phyloP scores from a whole-genome alignment of 2,113 vertebrate genomes.

The Zosterops lateralis region DNA sequence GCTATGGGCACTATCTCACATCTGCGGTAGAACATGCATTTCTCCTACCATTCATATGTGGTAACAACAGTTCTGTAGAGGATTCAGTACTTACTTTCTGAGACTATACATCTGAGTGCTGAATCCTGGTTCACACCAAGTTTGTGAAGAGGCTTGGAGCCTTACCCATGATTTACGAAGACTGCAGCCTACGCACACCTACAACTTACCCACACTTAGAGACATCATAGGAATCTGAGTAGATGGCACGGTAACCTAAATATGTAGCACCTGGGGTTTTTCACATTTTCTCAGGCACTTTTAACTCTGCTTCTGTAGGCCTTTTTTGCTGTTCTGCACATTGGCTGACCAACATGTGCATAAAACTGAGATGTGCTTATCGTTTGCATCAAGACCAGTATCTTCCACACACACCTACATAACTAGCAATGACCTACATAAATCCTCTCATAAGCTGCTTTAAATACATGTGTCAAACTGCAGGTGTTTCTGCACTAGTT shows the following conservation, averaged over 20 bases:
- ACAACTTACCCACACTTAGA: constrained; percentile 65
- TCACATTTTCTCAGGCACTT: constrained; percentile 56
- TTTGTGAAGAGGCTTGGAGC: constrained; percentile 56
- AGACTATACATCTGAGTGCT: constrained; percentile 54
- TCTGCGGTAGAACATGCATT: constrained; percentile 64
- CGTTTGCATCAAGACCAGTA: constrained; percentile 5
- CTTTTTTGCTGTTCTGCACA: neutral
- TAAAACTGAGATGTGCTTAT: neutral
- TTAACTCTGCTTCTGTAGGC: constrained; percentile 46
- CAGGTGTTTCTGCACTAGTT: constrained; percentile 60
- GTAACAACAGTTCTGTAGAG: constrained; percentile 60
- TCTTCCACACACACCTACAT: neutral
- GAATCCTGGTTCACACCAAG: constrained; percentile 64
- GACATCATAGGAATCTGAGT: constrained; percentile 74
- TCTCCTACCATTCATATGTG: constrained; percentile 64
- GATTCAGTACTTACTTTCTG: constrained; percentile 42
- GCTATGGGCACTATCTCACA: constrained; percentile 71
- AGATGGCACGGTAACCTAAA: constrained; percentile 69
- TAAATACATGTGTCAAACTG: constrained; percentile 6
- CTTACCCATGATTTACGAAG: constrained; percentile 60
- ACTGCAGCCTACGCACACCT: constrained; percentile 71
- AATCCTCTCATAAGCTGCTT: constrained; percentile 18
- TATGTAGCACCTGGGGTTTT: constrained; percentile 67
- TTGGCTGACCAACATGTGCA: constrained; percentile 41
- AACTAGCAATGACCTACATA: constrained; percentile 75